Base-by-base conservation (phyloP, 2,888 invertebrate species). In the Drosophila formosana region DNA sequence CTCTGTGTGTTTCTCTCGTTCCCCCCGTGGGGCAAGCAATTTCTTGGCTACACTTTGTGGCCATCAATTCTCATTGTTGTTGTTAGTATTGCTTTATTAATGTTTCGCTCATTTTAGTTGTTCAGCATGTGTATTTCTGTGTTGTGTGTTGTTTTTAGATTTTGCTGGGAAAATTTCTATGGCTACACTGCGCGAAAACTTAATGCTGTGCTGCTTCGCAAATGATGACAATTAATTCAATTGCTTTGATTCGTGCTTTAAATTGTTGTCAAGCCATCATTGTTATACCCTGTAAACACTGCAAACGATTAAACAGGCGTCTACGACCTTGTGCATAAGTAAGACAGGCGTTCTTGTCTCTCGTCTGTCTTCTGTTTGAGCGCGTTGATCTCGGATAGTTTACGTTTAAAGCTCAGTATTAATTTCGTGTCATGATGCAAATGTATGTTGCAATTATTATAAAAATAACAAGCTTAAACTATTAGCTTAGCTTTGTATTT, bases 1-100 rank as follows among this genome's bases (percentile, higher is more conserved):
- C 41, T 28, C 18, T 18, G 1, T 18, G 1, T 18, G 18, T 1
- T 18, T 18, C 18, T 18, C 18, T 18, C 18, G 18, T 18, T 18
- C 18, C 18, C 26, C 28, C 18, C 11, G 18, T 63, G 69, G 37
- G 18, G 43, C 65, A 53, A 56, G 73, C 68, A 73, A 66, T 78
- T 78, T 76, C 66, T 72, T 60, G 72, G 66, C 73, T 65, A 82
- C 72, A 75, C 23, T 47, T 75, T 79, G 79, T 83, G 73, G 77
- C 72, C 69, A 63, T 64, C 71, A 72, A 71, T 67, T 70, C 62
- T 13, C 49, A 39, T 56, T 62, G 63, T 64, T 52, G 66, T 51
- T 63, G 37, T 50, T 71, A 18, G 51, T 80, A 56, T 55, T 71
- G 70, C 57, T 68, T 70, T 78, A 73, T 72, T 75, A 72, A 72